phyloP scores from a whole-genome alignment of 1,140 invertebrate genomes.

The Polyergus mexicanus region DNA sequence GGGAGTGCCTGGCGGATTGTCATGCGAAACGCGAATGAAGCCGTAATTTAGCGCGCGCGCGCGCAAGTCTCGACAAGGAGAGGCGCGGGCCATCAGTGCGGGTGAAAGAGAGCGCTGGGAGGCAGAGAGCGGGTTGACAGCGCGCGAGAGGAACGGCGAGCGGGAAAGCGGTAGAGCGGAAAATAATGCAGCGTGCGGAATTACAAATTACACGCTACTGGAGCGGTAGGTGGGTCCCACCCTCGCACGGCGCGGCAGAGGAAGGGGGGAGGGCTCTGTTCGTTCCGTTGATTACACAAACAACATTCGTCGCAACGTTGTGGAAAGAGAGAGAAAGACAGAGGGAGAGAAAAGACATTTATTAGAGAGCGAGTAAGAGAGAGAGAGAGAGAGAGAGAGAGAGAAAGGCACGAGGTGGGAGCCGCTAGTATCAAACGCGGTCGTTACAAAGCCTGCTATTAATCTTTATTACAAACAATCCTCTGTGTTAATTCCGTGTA shows the following conservation, averaged over 20 bases:
- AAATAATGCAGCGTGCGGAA: constrained; percentile 78
- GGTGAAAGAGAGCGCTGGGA: not conserved
- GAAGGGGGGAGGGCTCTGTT: constrained; percentile 71
- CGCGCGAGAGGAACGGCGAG: constrained; percentile 58
- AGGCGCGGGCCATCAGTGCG: constrained; percentile 8
- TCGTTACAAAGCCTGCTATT: constrained; percentile 76
- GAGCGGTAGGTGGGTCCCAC: constrained; percentile 63
- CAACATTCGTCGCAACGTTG: constrained; percentile 67
- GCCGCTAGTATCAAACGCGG: constrained; percentile 73
- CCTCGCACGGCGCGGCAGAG: constrained; percentile 51
- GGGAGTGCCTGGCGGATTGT: constrained; percentile 59
- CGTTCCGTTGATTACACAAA: constrained; percentile 81
- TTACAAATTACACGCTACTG: constrained; percentile 80
- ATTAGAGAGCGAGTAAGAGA: constrained; percentile 24
- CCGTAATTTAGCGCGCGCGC: constrained; percentile 67
- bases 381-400: constrained; percentile 5
- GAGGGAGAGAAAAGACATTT: not conserved
- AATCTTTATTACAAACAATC: constrained; percentile 81
- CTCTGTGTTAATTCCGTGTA: constrained; percentile 78
- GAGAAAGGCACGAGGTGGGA: constrained; percentile 30
- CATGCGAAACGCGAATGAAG: constrained; percentile 67
- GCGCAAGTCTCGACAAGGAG: not conserved
- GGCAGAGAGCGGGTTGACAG: constrained; percentile 53
- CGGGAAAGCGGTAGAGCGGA: constrained; percentile 76
- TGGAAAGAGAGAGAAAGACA: not conserved